Evolutionary conservation across 2,797 vertebrate species (phyloP).

Genomic region (Peromyscus attwateri): DNA sequence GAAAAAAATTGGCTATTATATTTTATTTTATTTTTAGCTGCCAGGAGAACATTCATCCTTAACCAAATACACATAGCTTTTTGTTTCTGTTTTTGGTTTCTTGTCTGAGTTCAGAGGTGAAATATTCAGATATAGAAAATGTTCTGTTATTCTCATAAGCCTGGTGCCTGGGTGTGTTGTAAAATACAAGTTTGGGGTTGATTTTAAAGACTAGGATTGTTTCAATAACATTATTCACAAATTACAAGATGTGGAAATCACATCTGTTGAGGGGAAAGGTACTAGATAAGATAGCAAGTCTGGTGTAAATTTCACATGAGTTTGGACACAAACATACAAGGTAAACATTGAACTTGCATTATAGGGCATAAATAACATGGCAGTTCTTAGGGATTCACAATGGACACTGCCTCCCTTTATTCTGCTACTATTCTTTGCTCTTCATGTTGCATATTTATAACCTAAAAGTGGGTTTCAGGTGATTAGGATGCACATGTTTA

Average conservation of each 20-base stretch:
- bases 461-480: constrained; percentile 47
- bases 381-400: not conserved
- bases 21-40: not conserved
- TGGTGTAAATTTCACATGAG: not conserved
- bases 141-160: not conserved
- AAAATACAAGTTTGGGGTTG: not conserved
- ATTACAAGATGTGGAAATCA: not conserved
- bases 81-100: not conserved
- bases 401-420: not conserved
- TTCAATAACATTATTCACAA: not conserved
- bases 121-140: not conserved
- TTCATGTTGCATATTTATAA: constrained; percentile 30
- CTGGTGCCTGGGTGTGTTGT: not conserved
- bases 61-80: not conserved
- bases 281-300: not conserved
- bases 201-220: not conserved
- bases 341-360: constrained; percentile 32
- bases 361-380: not conserved
- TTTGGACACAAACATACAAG: not conserved
- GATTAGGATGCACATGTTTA: not conserved
- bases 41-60: not conserved
- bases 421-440: constrained; percentile 28
- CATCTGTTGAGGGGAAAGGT: not conserved
- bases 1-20: not conserved
- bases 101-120: not conserved